These are phyloP conservation scores for Tragelaphus scriptus DNA, from an alignment of 2,113 vertebrate species.

Conservation along the genomic window DNA sequence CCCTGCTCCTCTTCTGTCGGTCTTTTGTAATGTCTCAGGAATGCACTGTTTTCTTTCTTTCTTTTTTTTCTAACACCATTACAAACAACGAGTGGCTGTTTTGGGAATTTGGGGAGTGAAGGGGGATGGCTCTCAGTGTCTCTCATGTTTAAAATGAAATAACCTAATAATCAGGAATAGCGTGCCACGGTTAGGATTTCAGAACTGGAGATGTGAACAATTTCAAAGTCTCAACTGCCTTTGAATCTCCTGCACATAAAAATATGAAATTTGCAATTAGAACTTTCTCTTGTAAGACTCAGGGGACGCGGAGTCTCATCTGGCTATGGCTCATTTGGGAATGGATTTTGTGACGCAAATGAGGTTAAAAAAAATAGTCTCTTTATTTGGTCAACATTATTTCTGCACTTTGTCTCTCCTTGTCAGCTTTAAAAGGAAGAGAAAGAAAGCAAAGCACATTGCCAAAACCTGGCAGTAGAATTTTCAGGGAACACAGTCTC, in stretches of 20 bases:
- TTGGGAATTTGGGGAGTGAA: constrained; percentile 13
- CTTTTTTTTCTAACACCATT: not conserved
- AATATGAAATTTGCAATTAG: not conserved
- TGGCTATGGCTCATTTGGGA: constrained; percentile 9
- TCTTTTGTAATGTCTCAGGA: constrained; percentile 52
- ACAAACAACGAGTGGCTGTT: constrained; percentile 26
- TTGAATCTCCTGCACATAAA: not conserved
- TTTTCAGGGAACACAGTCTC: constrained; percentile 31
- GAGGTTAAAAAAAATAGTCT: not conserved
- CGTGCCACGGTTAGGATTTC: not conserved
- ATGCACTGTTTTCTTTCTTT: constrained; percentile 47
- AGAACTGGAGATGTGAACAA: not conserved
- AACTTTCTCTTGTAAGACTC: not conserved
- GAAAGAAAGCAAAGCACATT: not conserved
- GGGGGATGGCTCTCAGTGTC: not conserved
- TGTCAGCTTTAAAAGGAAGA: constrained; percentile 47
- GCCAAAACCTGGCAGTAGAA: constrained; percentile 12
- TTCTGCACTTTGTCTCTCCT: constrained; percentile 42
- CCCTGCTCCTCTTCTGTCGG: not conserved
- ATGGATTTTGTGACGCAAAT: constrained; percentile 47
- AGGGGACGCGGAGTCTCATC: not conserved
- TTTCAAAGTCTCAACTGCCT: not conserved
- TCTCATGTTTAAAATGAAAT: constrained; percentile 43
- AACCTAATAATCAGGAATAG: not conserved
- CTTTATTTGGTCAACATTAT: constrained; percentile 44